Evolutionary conservation across 2,888 invertebrate genomes (phyloP).

Genomic region (Caenorhabditis macrosperma): DNA sequence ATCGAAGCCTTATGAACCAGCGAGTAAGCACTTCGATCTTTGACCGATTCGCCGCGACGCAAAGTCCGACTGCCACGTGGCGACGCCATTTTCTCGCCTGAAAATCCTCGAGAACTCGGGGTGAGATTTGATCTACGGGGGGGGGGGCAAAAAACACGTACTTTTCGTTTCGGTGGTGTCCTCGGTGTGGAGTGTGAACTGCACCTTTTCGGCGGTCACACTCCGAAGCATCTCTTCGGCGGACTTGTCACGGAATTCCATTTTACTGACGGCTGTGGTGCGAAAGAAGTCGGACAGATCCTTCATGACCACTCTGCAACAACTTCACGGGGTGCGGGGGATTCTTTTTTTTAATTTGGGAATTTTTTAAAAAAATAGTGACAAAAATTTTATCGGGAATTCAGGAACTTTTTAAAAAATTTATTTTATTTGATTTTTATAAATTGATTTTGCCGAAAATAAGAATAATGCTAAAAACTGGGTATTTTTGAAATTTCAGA

Average conservation of each 20-base stretch:
- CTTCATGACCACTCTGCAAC: constrained; percentile 88
- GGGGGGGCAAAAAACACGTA: constrained; percentile 31
- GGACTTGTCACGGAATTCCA: constrained; percentile 84
- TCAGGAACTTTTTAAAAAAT: not conserved
- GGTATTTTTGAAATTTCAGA: too few relatives aligned
- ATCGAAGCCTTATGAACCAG: constrained; percentile 77
- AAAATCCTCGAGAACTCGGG: constrained; percentile 25
- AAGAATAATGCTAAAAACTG: too few relatives aligned
- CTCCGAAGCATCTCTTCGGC: constrained; percentile 62
- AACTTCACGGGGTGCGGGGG: not conserved
- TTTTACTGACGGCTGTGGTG: constrained; percentile 96
- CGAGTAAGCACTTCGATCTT: constrained; percentile 72
- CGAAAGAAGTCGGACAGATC: constrained; percentile 94
- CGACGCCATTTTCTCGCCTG: constrained; percentile 40
- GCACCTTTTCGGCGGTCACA: constrained; percentile 56
- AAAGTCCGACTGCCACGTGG: constrained; percentile 55
- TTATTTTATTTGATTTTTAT: not conserved
- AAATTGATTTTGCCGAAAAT: too few relatives aligned
- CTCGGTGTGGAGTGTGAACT: constrained; percentile 64
- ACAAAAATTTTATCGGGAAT: not conserved
- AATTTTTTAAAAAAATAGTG: too few relatives aligned
- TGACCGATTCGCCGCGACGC: constrained; percentile 74
- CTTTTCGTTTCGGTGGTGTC: constrained; percentile 52
- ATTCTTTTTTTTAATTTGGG: too few relatives aligned
- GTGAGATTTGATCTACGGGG: too few relatives aligned